phyloP scores from a whole-genome alignment of 2,888 invertebrate species.

The Platypus cylindrus region DNA sequence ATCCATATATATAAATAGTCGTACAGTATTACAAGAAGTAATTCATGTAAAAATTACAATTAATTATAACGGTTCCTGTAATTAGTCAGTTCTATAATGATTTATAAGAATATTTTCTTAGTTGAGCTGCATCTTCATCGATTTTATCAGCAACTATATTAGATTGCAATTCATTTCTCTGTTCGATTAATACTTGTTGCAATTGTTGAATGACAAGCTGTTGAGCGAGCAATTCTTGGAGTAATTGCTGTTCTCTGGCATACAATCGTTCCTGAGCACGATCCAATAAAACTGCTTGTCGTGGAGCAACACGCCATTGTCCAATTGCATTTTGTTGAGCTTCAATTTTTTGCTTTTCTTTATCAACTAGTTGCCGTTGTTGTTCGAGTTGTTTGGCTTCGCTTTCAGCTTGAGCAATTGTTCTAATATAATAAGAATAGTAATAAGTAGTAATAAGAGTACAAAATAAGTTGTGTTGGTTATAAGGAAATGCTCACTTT shows the following conservation, averaged over 20 bases:
- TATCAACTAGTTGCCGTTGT: conserved; percentile 5
- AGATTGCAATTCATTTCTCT: too few species aligned
- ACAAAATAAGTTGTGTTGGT: background rate
- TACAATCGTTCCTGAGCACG: conserved; percentile 2
- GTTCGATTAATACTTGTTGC: background rate
- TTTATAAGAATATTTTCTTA: too few species aligned
- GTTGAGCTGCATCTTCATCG: too few species aligned
- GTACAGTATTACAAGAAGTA: too few species aligned
- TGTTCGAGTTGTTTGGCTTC: conserved; percentile 6
- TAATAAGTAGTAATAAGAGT: background rate
- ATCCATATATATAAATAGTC: too few species aligned
- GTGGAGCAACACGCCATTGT: background rate
- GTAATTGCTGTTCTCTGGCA: conserved; percentile 5
- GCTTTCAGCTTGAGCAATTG: conserved; percentile 4
- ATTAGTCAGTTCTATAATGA: too few species aligned
- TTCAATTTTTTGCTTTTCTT: conserved; percentile 7
- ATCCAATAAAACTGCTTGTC: conserved; percentile 2
- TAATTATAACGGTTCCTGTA: too few species aligned
- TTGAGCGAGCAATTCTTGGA: conserved; percentile 6
- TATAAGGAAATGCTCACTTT: conserved; percentile 3
- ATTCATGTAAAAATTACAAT: too few species aligned
- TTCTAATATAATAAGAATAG: too few species aligned
- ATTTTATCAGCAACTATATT: too few species aligned
- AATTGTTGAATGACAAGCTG: conserved; percentile 5
- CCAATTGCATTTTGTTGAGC: conserved; percentile 2